A percentile compares a stretch with the other conserved stretches of the same genome.
phyloP scores from a whole-genome alignment of 2,797 vertebrate genomes.

The Platalea minor region DNA sequence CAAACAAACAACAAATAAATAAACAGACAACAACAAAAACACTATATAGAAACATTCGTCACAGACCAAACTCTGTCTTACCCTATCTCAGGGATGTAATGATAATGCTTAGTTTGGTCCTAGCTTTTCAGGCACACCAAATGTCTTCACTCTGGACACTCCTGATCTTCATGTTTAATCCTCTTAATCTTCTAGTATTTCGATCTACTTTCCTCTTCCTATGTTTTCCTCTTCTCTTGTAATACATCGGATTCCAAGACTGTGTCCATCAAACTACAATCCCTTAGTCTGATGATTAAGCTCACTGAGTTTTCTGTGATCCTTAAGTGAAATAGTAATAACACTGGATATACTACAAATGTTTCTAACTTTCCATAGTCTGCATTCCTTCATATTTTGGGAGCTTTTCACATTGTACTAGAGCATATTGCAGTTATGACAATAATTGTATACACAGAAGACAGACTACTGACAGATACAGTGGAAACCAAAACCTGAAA shows the following conservation, averaged over 20 bases:
- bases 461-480: neutral
- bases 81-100: neutral
- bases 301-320: neutral
- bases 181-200: neutral
- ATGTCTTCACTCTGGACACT: neutral
- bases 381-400: neutral
- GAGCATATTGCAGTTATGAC: neutral
- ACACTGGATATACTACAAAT: neutral
- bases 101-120: neutral
- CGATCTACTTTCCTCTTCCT: neutral
- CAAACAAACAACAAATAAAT: neutral
- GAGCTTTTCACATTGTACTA: neutral
- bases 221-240: neutral
- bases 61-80: neutral
- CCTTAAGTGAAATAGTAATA: neutral
- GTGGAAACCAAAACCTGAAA: neutral
- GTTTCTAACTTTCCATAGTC: neutral
- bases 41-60: rapidly evolving
- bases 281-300: neutral
- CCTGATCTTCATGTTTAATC: neutral
- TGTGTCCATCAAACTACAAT: neutral
- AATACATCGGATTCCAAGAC: neutral
- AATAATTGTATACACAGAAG: neutral
- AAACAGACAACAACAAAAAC: neutral
- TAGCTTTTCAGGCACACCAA: neutral